Conservation (phyloP, 2,888 invertebrate species). For the Clanis bilineata region DNA sequence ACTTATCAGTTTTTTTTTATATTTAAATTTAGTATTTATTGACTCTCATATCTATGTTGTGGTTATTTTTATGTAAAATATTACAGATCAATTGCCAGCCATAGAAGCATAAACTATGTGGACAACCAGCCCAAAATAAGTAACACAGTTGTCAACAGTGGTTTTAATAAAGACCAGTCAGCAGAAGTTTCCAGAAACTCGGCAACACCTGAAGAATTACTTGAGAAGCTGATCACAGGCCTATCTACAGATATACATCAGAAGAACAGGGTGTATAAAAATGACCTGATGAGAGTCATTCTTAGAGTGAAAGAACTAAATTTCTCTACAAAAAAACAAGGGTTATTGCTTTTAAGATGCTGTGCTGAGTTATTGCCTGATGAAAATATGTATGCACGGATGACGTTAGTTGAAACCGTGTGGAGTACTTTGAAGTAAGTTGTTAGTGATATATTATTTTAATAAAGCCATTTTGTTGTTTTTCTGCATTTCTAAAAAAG, state of each 20-base stretch:
- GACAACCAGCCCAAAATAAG: not conserved
- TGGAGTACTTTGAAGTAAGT: constrained; percentile 78
- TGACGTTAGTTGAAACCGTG: constrained; percentile 75
- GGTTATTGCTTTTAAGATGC: constrained; percentile 75
- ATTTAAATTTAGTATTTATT: no score
- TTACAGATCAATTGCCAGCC: constrained; percentile 2
- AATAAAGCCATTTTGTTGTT: not conserved
- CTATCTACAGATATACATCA: constrained; percentile 66
- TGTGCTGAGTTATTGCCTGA: constrained; percentile 82
- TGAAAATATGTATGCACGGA: constrained; percentile 65
- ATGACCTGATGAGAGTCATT: constrained; percentile 62
- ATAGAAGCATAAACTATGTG: not conserved
- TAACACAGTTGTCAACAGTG: not conserved
- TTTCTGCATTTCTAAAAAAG: no score
- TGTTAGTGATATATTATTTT: not conserved
- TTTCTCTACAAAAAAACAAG: constrained; percentile 68
- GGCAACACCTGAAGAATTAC: constrained; percentile 48
- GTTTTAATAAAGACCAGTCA: not conserved
- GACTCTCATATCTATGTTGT: no score
- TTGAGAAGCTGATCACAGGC: constrained; percentile 64
- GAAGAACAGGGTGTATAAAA: constrained; percentile 72
- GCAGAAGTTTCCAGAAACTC: constrained; percentile 12
- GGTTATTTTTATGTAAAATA: no score
- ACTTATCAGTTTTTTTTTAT: no score
- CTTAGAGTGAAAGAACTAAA: constrained; percentile 62